These are phyloP conservation scores for Drosophila sulfurigaster DNA, from an alignment of 1,140 invertebrate genomes.

Conservation along the genomic window DNA sequence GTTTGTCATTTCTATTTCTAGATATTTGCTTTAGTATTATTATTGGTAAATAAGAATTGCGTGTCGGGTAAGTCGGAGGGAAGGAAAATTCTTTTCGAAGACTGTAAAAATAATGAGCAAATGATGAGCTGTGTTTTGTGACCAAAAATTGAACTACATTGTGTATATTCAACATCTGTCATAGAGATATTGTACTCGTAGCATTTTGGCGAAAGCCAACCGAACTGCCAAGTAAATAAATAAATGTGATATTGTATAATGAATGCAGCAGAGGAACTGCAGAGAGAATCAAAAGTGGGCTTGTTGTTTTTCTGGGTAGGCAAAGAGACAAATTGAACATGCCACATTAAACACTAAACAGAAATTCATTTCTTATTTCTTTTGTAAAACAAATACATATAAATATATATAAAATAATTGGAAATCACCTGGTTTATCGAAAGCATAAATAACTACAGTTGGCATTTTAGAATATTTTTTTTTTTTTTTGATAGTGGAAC, in stretches of 20 bases:
- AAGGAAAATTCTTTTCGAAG: background rate
- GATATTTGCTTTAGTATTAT: conserved; percentile 48
- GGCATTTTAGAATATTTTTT: conserved; percentile 47
- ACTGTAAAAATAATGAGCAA: conserved; percentile 12
- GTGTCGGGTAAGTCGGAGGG: background rate
- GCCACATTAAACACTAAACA: conserved; percentile 70
- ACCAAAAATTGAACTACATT: conserved; percentile 39
- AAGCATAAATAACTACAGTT: conserved; percentile 78
- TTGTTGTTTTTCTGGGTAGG: conserved; percentile 47
- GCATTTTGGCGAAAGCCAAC: conserved; percentile 19
- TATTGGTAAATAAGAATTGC: conserved; percentile 34
- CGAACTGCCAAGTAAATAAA: conserved; percentile 18
- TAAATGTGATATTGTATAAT: conserved; percentile 18
- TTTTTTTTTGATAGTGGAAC: conserved; percentile 38
- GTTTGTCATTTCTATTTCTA: conserved; percentile 36
- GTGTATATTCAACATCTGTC: conserved; percentile 34
- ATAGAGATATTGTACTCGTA: conserved; percentile 25
- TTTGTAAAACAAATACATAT: conserved; percentile 17
- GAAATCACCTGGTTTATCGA: conserved; percentile 75
- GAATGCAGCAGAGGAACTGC: conserved; percentile 21
- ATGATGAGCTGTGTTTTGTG: conserved; percentile 9
- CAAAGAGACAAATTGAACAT: conserved; percentile 66
- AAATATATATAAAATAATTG: conserved; percentile 42
- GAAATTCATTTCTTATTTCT: conserved; percentile 29
- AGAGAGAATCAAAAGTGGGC: conserved; percentile 44